phyloP scores from a whole-genome alignment of 2,888 invertebrate species.

The Torymus aiolomorphi region DNA sequence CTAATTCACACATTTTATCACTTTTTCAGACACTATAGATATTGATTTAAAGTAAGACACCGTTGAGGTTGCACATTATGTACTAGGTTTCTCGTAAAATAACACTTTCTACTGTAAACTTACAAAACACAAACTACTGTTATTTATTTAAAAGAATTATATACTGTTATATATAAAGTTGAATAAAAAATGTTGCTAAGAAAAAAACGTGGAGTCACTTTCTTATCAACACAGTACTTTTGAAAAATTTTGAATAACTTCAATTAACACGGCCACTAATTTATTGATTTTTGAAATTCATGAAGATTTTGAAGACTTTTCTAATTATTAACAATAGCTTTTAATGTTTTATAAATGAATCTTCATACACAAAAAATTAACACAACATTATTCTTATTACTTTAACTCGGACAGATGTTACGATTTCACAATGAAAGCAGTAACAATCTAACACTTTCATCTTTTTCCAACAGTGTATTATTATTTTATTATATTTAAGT shows the following conservation, averaged over 20 bases:
- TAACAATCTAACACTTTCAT: conserved; percentile 50
- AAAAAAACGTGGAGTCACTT: conserved; percentile 44
- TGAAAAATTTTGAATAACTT: conserved; percentile 31
- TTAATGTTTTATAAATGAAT: conserved; percentile 20
- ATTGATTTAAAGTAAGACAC: conserved; percentile 55
- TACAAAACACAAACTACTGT: conserved; percentile 40
- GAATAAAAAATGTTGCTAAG: conserved; percentile 51
- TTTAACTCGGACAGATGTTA: conserved; percentile 22
- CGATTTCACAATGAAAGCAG: conserved; percentile 13
- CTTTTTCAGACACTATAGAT: conserved; percentile 57
- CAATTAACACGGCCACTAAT: conserved; percentile 52
- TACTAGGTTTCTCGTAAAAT: conserved; percentile 27
- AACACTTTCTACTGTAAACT: conserved; percentile 49
- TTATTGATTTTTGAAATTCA: conserved; percentile 28
- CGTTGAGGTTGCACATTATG: conserved; percentile 47
- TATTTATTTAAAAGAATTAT: conserved; percentile 27
- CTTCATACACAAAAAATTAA: conserved; percentile 26
- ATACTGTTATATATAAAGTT: conserved; percentile 36
- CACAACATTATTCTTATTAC: conserved; percentile 12
- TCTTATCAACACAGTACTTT: conserved; percentile 39
- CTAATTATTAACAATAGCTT: conserved; percentile 34
- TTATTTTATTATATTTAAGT: conserved; percentile 44
- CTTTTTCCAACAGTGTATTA: conserved; percentile 58
- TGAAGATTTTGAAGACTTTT: conserved; percentile 13
- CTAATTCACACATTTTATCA: conserved; percentile 57